Evolutionary conservation across 2,113 vertebrate genomes (phyloP), one percentile per base, ranked within the genome.

Genomic region (Mormyrus iriodes): DNA sequence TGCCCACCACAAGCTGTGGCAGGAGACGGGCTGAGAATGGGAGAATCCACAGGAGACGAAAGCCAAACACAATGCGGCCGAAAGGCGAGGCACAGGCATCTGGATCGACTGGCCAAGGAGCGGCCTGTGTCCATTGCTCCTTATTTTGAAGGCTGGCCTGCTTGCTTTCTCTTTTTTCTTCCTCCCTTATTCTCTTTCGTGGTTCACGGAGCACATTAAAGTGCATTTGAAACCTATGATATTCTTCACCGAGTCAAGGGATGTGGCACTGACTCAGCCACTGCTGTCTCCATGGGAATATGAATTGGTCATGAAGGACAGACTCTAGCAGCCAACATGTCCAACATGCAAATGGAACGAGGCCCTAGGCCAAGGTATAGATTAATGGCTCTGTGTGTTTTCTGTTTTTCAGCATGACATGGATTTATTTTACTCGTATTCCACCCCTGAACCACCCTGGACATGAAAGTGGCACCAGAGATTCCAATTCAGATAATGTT

Each of bases 351-450:
- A 83, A 79, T 51, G 4, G 55, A 53, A n/a, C 42, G 39, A 44
- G 73, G 21, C 39, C 88, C 24, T 51, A 39, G 31, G 51, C 51
- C 49, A 58, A 58, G 31, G 88, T 83, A 86, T 89, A 92, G 91
- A 90, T 91, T 94, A 93, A 94, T 93, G 90, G 52, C 90, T 35
- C 31, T 89, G 73, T 1, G 7, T 85, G 2, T 31, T 35, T 89
- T 88, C 90, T 88, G 42, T 87, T 85, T 73, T 87, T 91, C 94
- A 95, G 95, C 94, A 93, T 95, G 94, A 95, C 91, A 91, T 91
- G 89, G 73, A 90, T 90, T 93, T 93, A 93, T 90, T 94, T 92
- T 92, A 92, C 90, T 90, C 61, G 49, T 88, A 92, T 93, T 92
- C 90, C 93, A 92, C 90, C 92, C 88, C 91, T 93, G 91, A 94